Conservation (phyloP, 2,113 vertebrate genomes). For the Channa argus region DNA sequence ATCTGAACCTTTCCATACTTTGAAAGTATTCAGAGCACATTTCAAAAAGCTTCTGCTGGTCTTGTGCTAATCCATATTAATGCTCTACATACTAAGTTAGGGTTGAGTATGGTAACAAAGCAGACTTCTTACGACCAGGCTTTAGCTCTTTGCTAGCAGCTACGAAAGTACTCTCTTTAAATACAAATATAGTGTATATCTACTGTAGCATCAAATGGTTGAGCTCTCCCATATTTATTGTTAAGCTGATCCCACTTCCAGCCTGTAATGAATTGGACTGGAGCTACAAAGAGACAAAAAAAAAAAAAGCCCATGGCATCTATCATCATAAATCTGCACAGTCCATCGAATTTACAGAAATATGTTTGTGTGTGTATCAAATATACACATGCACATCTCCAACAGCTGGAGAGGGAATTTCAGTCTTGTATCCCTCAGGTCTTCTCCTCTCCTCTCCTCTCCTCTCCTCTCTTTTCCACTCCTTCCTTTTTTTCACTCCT, state of each 20-base stretch:
- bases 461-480: not conserved
- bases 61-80: conserved; percentile 39
- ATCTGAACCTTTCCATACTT: conserved; percentile 21
- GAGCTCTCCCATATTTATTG: conserved; percentile 30
- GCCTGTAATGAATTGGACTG: conserved; percentile 51
- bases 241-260: conserved; percentile 40
- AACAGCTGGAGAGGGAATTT: conserved; percentile 74
- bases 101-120: conserved; percentile 6
- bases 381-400: conserved; percentile 52
- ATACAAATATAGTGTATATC: conserved; percentile 14
- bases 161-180: conserved; percentile 6
- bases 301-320: conserved; percentile 43
- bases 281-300: conserved; percentile 27
- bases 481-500: not conserved
- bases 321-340: conserved; percentile 60
- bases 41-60: conserved; percentile 33
- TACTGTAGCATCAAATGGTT: conserved; percentile 4
- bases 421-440: conserved; percentile 47
- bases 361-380: conserved; percentile 22
- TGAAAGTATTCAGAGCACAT: conserved; percentile 21
- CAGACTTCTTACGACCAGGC: conserved; percentile 21
- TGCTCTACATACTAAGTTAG: conserved; percentile 17
- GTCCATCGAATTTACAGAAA: conserved; percentile 45
- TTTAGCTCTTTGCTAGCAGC: conserved; percentile 23
- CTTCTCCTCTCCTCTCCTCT: conserved; percentile 2